These are phyloP conservation scores for Jacana jacana DNA, from an alignment of 2,113 vertebrate species.

Conservation along the genomic window DNA sequence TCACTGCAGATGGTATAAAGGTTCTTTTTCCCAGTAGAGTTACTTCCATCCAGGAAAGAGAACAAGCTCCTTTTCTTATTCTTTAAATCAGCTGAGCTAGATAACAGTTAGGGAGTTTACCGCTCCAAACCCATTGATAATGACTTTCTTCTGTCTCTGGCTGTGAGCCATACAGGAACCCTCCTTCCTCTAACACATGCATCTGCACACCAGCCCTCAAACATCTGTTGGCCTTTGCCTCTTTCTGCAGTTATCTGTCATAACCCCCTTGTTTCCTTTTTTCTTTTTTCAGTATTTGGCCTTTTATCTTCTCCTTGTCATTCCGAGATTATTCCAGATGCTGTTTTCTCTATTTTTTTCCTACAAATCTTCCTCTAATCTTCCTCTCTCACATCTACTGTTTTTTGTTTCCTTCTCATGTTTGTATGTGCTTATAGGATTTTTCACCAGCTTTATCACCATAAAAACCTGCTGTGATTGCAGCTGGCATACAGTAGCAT, in stretches of 20 bases:
- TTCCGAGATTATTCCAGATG: neutral
- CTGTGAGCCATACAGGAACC: neutral
- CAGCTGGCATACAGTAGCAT: neutral
- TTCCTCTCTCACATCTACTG: neutral
- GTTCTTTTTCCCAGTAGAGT: neutral
- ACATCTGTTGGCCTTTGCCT: neutral
- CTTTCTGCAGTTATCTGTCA: neutral
- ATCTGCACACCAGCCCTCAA: neutral
- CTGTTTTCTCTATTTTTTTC: neutral
- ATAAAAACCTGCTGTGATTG: neutral
- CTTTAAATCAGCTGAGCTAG: neutral
- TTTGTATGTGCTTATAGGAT: neutral
- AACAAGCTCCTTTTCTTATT: neutral
- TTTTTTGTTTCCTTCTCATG: neutral
- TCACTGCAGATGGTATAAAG: neutral
- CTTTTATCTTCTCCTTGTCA: neutral
- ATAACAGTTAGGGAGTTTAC: neutral
- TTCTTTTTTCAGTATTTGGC: neutral
- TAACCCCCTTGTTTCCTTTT: neutral
- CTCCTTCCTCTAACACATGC: neutral
- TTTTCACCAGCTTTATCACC: neutral
- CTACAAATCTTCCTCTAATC: neutral
- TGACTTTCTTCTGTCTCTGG: neutral
- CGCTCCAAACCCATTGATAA: neutral
- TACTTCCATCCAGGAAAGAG: neutral